Conservation (phyloP, 2,797 vertebrate genomes). For the Arremon brunneinucha region DNA sequence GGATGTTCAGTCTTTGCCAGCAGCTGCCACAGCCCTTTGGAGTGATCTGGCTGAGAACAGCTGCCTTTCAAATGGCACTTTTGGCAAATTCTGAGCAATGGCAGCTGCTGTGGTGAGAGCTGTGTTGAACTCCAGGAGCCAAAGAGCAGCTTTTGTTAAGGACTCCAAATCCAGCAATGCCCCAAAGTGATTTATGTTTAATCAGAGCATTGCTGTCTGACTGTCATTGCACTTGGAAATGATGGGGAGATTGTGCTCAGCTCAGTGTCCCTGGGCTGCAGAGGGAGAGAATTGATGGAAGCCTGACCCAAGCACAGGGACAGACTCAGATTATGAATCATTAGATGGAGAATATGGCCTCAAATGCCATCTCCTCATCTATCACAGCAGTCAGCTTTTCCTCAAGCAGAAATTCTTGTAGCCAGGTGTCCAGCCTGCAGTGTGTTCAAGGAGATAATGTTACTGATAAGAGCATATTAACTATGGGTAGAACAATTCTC, state of each 20-base stretch:
- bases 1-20: neutral
- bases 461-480: neutral
- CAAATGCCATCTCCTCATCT: neutral
- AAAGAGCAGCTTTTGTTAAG: slow-evolving; percentile 5
- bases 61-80: slow-evolving; percentile 16
- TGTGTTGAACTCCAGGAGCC: neutral
- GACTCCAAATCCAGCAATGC: neutral
- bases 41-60: neutral
- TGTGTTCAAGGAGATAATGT: neutral
- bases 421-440: neutral
- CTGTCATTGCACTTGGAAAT: slow-evolving; percentile 3
- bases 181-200: slow-evolving; percentile 15
- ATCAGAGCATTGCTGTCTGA: slow-evolving; percentile 20
- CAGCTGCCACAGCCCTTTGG: neutral
- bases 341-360: neutral
- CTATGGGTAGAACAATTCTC: neutral
- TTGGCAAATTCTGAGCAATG: slow-evolving; percentile 28
- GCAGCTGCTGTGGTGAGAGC: slow-evolving; percentile 20
- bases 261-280: slow-evolving; percentile 2
- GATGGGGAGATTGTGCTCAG: neutral
- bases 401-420: neutral
- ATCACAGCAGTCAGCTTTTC: neutral
- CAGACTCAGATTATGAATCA: neutral
- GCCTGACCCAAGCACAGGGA: slow-evolving; percentile 15
- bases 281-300: neutral